These are phyloP conservation scores for Gobius niger DNA, from an alignment of 2,113 vertebrate species.

Conservation along the genomic window DNA sequence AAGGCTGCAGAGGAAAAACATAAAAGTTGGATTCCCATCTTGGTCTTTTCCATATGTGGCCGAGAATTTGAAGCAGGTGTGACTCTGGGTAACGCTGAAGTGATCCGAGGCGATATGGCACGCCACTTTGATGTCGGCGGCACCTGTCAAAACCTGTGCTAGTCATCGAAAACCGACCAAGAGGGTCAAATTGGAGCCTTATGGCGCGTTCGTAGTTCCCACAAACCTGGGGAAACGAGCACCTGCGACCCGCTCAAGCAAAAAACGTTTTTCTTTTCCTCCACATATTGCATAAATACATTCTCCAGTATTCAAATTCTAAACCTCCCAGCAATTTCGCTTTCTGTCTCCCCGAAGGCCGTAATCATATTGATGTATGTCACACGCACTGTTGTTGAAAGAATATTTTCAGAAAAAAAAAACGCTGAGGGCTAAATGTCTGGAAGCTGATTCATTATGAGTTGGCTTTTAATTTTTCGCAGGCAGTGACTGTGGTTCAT, in stretches of 20 bases:
- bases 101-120: not conserved
- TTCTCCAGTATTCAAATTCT: not conserved
- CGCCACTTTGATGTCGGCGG: constrained; percentile 6
- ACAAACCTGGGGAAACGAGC: not conserved
- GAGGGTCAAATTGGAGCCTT: constrained; percentile 2
- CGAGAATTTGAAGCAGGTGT: not conserved
- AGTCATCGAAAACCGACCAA: constrained; percentile 5
- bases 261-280: not conserved
- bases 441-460: constrained; percentile 2
- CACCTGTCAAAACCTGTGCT: not conserved
- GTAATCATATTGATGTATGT: constrained; percentile 6
- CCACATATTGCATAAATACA: not conserved
- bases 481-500: not conserved
- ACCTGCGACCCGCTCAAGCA: not conserved
- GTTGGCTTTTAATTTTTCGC: constrained; percentile 11
- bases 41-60: not conserved
- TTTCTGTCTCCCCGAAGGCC: constrained; percentile 1
- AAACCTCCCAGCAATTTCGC: not conserved
- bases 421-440: constrained; percentile 1
- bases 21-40: not conserved
- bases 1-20: not conserved
- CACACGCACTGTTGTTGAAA: not conserved
- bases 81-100: not conserved
- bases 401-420: not conserved
- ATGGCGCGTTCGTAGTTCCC: not conserved